Evolutionary conservation across 2,888 invertebrate genomes (phyloP).

Genomic region (Deilephila porcellus): DNA sequence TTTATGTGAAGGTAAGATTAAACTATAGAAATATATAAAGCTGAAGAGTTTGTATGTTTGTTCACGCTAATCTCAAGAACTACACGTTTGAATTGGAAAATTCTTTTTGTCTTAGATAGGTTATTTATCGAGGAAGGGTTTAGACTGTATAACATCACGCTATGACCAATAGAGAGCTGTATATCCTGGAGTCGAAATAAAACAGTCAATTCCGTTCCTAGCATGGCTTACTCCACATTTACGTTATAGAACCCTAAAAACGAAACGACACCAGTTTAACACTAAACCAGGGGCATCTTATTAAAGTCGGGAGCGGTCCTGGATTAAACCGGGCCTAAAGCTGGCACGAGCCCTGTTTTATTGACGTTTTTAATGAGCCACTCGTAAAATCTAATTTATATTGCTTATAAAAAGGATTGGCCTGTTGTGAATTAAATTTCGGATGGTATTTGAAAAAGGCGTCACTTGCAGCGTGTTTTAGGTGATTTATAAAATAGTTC

Average conservation of each 20-base stretch:
- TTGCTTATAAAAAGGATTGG: conserved; percentile 30
- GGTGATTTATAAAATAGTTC: not conserved
- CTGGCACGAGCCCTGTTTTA: conserved; percentile 20
- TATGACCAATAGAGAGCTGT: too few species aligned
- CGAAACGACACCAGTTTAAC: not conserved
- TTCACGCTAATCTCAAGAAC: too few species aligned
- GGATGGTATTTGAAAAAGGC: conserved; percentile 23
- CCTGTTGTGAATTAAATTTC: conserved; percentile 28
- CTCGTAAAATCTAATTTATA: conserved; percentile 34
- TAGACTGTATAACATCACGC: too few species aligned
- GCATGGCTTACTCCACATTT: too few species aligned
- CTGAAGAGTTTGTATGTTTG: too few species aligned
- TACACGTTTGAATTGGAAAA: too few species aligned
- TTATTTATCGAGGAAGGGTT: too few species aligned
- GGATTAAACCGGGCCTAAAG: not conserved
- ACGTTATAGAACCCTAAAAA: not conserved
- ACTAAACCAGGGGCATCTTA: conserved; percentile 8
- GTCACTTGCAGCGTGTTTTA: conserved; percentile 17
- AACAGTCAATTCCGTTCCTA: too few species aligned
- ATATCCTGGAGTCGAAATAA: too few species aligned
- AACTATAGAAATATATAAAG: too few species aligned
- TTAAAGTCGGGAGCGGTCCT: not conserved
- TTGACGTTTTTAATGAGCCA: conserved; percentile 31
- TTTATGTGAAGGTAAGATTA: too few species aligned
- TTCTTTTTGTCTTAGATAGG: too few species aligned